Percentiles rank a stretch among this genome's conserved stretches.
Conservation (phyloP, 2,888 invertebrate genomes). For the Vanessa cardui region DNA sequence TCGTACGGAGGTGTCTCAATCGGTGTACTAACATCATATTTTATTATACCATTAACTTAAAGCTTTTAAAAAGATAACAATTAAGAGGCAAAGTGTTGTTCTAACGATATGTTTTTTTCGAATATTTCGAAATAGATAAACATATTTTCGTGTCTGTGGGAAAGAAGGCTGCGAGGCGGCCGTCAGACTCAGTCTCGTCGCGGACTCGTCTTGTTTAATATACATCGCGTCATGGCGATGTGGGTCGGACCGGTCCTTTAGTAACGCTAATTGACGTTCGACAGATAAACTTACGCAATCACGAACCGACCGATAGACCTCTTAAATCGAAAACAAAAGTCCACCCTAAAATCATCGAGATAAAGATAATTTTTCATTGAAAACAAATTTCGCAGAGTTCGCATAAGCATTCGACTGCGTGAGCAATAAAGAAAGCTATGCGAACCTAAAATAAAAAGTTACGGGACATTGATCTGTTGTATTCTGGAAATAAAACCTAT, state of each 20-base stretch:
- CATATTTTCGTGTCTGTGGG: slow-evolving; percentile 36
- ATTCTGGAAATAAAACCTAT: slow-evolving; percentile 72
- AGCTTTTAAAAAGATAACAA: slow-evolving; percentile 2
- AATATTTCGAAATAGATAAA: slow-evolving; percentile 18
- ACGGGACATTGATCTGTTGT: slow-evolving; percentile 73
- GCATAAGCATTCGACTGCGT: slow-evolving; percentile 61
- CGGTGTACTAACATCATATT: slow-evolving; percentile 12
- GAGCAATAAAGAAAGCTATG: slow-evolving; percentile 59
- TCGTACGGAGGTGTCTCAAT: slow-evolving; percentile 3
- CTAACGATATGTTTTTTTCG: slow-evolving; percentile 3
- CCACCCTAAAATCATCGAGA: slow-evolving; percentile 37
- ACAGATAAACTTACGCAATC: slow-evolving; percentile 53
- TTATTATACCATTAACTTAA: slow-evolving; percentile 8
- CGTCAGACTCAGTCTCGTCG: slow-evolving; percentile 43
- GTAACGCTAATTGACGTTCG: slow-evolving; percentile 74
- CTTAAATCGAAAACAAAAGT: slow-evolving; percentile 26
- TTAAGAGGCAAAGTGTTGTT: neutral
- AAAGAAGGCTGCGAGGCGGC: slow-evolving; percentile 53
- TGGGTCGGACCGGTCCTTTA: slow-evolving; percentile 66
- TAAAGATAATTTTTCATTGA: slow-evolving; percentile 60
- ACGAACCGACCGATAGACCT: slow-evolving; percentile 39
- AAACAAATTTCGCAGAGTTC: slow-evolving; percentile 53
- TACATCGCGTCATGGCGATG: slow-evolving; percentile 58
- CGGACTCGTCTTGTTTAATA: slow-evolving; percentile 55
- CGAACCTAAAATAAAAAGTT: slow-evolving; percentile 59